Evolutionary conservation across 1,140 invertebrate genomes (phyloP).

Genomic region (Aporrectodea caliginosa): DNA sequence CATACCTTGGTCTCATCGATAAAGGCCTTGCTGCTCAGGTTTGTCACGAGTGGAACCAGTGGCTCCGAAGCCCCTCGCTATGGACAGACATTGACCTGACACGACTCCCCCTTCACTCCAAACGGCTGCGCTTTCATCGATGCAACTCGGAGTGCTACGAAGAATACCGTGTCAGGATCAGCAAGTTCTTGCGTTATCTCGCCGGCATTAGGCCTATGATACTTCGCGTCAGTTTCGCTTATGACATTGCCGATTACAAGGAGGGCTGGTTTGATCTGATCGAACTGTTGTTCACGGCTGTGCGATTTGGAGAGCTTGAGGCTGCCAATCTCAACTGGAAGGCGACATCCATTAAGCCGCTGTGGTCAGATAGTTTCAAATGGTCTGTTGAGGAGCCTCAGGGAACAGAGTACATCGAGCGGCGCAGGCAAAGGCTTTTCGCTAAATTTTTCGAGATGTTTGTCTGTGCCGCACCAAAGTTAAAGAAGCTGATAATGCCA

Average conservation of each 20-base stretch:
- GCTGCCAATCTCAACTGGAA: slow-evolving; percentile 50
- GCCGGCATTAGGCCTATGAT: slow-evolving; percentile 38
- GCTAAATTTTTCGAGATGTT: slow-evolving; percentile 47
- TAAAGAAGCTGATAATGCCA: slow-evolving; percentile 46
- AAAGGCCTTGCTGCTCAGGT: slow-evolving; percentile 42
- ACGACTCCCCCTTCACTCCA: not conserved
- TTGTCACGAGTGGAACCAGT: slow-evolving; percentile 43
- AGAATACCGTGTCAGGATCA: slow-evolving; percentile 43
- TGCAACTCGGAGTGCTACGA: slow-evolving; percentile 31
- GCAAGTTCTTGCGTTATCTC: slow-evolving; percentile 39
- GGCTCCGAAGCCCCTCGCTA: slow-evolving; percentile 39
- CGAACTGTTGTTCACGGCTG: slow-evolving; percentile 36
- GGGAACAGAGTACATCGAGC: slow-evolving; percentile 39
- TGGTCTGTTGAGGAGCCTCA: slow-evolving; percentile 32
- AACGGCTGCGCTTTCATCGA: slow-evolving; percentile 32
- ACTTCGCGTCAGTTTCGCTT: slow-evolving; percentile 45
- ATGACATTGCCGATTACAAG: slow-evolving; percentile 45
- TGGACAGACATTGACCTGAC: slow-evolving; percentile 46
- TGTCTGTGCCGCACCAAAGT: slow-evolving; percentile 39
- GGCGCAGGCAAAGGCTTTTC: slow-evolving; percentile 44
- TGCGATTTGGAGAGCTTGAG: slow-evolving; percentile 36
- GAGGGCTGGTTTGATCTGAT: slow-evolving; percentile 43
- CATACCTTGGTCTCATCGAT: slow-evolving; percentile 41
- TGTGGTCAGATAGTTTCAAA: slow-evolving; percentile 27
- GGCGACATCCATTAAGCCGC: slow-evolving; percentile 44